Percentiles rank a stretch among this genome's conserved stretches.
phyloP scores from a whole-genome alignment of 2,113 vertebrate genomes.

The Passer montanus region DNA sequence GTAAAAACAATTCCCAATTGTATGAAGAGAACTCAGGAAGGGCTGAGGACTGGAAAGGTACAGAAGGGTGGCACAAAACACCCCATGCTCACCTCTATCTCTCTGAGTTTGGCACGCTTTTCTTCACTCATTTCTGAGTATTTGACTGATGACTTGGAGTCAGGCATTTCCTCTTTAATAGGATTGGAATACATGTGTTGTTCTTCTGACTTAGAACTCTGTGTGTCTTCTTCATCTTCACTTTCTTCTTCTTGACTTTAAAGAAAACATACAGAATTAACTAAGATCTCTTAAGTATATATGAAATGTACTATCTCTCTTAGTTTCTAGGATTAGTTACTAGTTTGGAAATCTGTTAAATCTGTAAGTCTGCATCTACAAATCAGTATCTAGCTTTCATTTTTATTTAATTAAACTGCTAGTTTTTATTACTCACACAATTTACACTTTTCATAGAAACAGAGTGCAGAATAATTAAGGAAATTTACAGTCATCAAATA shows the following conservation, averaged over 20 bases:
- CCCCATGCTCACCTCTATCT: conserved; percentile 87
- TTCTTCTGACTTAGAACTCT: conserved; percentile 87
- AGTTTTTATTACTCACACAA: background rate
- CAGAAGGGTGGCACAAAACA: background rate
- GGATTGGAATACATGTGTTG: conserved; percentile 88
- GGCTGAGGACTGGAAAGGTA: background rate
- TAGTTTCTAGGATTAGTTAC: background rate
- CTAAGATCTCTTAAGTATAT: no score
- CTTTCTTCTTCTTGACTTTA: conserved; percentile 87
- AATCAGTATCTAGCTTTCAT: background rate
- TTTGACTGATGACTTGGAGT: conserved; percentile 84
- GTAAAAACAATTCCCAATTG: background rate
- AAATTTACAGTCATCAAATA: background rate
- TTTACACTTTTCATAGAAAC: background rate
- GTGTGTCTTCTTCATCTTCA: conserved; percentile 87
- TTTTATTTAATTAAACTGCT: background rate
- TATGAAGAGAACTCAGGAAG: background rate
- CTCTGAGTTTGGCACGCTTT: conserved; percentile 93
- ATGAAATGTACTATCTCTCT: background rate
- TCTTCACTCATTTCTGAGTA: conserved; percentile 96
- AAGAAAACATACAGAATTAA: conserved; percentile 16
- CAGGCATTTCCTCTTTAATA: conserved; percentile 86
- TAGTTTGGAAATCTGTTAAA: background rate
- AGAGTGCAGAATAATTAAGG: background rate
- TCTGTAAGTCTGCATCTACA: background rate